Conservation (phyloP, 2,113 vertebrate genomes). For the Nyctereutes procyonoides region DNA sequence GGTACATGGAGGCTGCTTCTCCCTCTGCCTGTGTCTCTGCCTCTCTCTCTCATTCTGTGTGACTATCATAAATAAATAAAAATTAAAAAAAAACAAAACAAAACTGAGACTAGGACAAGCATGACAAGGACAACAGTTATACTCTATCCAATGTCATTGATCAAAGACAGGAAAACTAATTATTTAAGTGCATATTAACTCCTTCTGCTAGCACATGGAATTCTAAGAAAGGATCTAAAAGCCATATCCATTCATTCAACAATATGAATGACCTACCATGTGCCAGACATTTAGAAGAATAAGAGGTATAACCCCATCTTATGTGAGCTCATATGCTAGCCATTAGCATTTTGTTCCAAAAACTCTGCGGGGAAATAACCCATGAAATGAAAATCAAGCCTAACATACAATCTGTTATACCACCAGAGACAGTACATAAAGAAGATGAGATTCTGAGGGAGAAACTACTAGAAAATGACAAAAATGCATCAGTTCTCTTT, state of each 20-base stretch:
- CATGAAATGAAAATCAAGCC: not conserved
- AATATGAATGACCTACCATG: not conserved
- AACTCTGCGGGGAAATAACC: conserved; percentile 1
- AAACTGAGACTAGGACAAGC: not conserved
- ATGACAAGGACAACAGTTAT: not conserved
- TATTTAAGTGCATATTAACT: not conserved
- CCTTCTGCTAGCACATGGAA: conserved; percentile 6
- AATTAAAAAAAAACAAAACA: too few species aligned
- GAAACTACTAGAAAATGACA: not conserved
- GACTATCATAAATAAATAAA: too few species aligned
- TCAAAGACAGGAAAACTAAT: conserved; percentile 2
- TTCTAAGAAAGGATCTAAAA: conserved; percentile 26
- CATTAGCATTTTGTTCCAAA: not conserved
- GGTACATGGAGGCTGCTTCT: too few species aligned
- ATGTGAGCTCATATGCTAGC: not conserved
- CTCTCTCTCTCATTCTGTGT: too few species aligned
- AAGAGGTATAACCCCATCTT: not conserved
- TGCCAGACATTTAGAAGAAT: not conserved
- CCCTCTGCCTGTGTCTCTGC: too few species aligned
- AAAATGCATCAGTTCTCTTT: conserved; percentile 25
- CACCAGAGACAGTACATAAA: not conserved
- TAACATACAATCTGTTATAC: not conserved
- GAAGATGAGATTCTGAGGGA: not conserved
- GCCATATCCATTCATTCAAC: conserved; percentile 15
- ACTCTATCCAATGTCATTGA: not conserved